phyloP scores from a whole-genome alignment of 2,113 vertebrate genomes.

The Thalassarche chlororhynchos region DNA sequence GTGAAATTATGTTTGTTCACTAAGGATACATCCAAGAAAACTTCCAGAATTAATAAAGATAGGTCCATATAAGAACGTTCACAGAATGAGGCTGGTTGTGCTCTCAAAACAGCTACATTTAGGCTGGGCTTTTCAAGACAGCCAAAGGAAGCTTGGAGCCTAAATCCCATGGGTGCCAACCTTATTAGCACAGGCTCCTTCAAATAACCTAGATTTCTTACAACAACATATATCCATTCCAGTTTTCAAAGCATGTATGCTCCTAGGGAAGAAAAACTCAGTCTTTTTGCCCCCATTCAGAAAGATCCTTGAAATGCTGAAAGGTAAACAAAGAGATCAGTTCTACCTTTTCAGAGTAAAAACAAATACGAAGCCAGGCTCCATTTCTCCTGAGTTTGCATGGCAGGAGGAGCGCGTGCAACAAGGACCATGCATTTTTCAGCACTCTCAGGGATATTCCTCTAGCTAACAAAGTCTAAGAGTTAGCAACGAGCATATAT shows the following conservation, averaged over 20 bases:
- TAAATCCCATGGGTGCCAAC: background rate
- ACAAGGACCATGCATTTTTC: rapidly evolving
- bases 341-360: background rate
- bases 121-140: background rate
- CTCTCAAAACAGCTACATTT: background rate
- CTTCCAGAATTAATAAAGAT: background rate
- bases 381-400: background rate
- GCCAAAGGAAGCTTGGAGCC: background rate
- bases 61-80: background rate
- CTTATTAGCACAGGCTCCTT: background rate
- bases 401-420: background rate
- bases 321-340: background rate
- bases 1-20: background rate
- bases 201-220: background rate
- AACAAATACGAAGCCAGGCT: background rate
- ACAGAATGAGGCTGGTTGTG: background rate
- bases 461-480: background rate
- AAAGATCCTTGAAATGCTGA: background rate
- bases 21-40: background rate
- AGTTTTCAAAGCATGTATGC: background rate
- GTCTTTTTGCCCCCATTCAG: background rate
- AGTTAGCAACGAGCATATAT: background rate
- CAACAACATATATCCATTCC: rapidly evolving
- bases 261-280: background rate
- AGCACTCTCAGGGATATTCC: background rate